Evolutionary conservation across 1,140 invertebrate genomes (phyloP), one percentile per base, ranked within the genome.

Genomic region (Pemphigus obesinymphae): DNA sequence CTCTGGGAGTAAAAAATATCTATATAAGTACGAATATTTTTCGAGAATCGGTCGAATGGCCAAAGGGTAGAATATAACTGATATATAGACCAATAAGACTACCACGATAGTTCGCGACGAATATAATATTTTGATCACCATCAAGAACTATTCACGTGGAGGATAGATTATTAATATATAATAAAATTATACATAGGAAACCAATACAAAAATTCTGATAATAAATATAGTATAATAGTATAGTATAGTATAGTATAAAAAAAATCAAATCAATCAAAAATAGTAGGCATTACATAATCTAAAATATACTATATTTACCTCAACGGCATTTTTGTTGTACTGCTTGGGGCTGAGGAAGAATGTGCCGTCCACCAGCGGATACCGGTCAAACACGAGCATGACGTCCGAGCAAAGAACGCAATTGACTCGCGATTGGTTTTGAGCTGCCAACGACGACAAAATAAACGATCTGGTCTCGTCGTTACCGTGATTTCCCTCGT

Each of bases 401-500:
- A 93, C 91, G 58, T 92, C 91, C 83, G 94, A 92, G 88, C 97
- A 99, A 73, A 98, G 89, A 13, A 97, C 93, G 87, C 96, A 97
- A 5, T 92, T 90, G 4, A 96, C 93, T 84, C 92, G 90, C 63
- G 92, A 93, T 88, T 93, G 93, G 84, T 95, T 93, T 82, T 94
- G 91, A 29, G 93, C 93, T 83, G 94, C 94, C 85, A 97, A 88
- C 20, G 94, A 96, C 37, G 95, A 96, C 85, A 97, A 88, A 84
- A 97, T 95, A 89, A 97, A 97, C 86, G 94, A 94, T 85, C 96
- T 90, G 29, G 96, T 98, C 85, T 99, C 97, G 86, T 99, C 97
- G 88, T 98, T 98, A 84, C 97, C 96, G 87, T 97, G 95, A 87
- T 96, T 96, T 68, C 95, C 95, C 86, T 98, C 97, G 87, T 99